Evolutionary conservation across 2,888 invertebrate species (phyloP), one percentile per base, ranked within the genome.

Genomic region (Cryptocephalus primarius): DNA sequence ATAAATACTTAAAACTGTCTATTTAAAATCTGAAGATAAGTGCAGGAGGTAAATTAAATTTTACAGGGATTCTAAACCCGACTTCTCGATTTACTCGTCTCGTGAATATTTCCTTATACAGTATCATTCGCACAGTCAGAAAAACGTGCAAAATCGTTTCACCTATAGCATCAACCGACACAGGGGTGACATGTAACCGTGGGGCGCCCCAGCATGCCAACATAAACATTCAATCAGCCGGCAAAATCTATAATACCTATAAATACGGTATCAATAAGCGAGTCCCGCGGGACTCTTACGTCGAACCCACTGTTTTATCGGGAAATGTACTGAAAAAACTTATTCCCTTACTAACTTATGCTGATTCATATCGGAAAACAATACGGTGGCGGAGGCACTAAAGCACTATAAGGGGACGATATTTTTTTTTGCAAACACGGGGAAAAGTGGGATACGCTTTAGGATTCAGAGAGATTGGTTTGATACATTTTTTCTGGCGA

Each of bases 221-320:
- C 54, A 56, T 55, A 57, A 57, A 56, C 54, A 55, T 58, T 58
- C 56, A 58, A 58, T 58, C 53, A 58, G 49, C 48, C 52, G 49
- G 50, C 54, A 54, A 56, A 57, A 55, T 55, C 54, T 55, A 66
- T 69, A 70, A 68, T 68, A 68, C 67, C 69, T 68, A 69, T 69
- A 70, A 69, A 70, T 70, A 66, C 63, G 64, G 63, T 66, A 67
- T 69, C 68, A 69, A 69, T 69, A 69, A 69, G 65, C 59, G 60
- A 63, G 59, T 63, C 66, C 61, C 64, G 59, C 56, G 65, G 63
- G 67, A 62, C 59, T 62, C 60, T 60, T 56, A 53, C 57, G 57
- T 55, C 55, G 54, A 55, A 59, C 58, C 59, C 59, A 61, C 63
- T 61, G 62, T 65, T 68, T 69, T 68, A 68, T 66, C 65, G 66